Conservation (phyloP, 1,140 invertebrate genomes). For the Dinothrombium tinctorium region DNA sequence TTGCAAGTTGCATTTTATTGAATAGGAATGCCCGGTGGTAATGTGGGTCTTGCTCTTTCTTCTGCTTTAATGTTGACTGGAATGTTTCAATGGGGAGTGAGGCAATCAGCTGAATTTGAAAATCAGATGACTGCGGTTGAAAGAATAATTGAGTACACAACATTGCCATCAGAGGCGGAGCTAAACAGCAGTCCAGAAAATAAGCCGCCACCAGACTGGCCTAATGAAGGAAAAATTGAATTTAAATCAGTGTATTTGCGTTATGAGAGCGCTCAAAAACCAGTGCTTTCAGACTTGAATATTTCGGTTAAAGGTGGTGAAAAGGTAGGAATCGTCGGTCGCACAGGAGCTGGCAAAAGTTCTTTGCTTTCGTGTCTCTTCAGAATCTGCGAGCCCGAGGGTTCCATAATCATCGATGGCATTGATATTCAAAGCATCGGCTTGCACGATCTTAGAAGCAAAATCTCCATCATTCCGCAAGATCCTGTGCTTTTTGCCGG, state of each 20-base stretch:
- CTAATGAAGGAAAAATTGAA: slow-evolving; percentile 36
- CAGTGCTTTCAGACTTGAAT: slow-evolving; percentile 36
- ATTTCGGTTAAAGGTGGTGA: slow-evolving; percentile 23
- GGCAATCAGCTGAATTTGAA: slow-evolving; percentile 51
- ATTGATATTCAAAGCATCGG: slow-evolving; percentile 25
- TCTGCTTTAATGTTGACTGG: slow-evolving; percentile 46
- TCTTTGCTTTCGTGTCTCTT: slow-evolving; percentile 22
- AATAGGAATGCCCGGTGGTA: not conserved
- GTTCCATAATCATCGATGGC: slow-evolving; percentile 26
- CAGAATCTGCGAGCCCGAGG: slow-evolving; percentile 19
- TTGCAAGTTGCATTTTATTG: too few relatives aligned
- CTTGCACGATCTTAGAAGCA: slow-evolving; percentile 23
- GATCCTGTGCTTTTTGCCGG: slow-evolving; percentile 53
- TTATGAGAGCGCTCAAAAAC: slow-evolving; percentile 36
- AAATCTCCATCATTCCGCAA: slow-evolving; percentile 28
- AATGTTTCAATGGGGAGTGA: slow-evolving; percentile 57
- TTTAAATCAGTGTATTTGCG: slow-evolving; percentile 40
- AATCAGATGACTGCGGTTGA: slow-evolving; percentile 64
- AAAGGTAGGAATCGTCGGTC: slow-evolving; percentile 25
- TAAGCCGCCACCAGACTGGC: slow-evolving; percentile 42
- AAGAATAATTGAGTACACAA: slow-evolving; percentile 48
- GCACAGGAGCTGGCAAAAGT: slow-evolving; percentile 25
- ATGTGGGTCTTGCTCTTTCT: slow-evolving; percentile 41
- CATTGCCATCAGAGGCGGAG: slow-evolving; percentile 35
- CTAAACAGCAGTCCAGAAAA: slow-evolving; percentile 26